These are phyloP conservation scores for Drosophila anomalata DNA, from an alignment of 2,888 invertebrate species.

Conservation along the genomic window DNA sequence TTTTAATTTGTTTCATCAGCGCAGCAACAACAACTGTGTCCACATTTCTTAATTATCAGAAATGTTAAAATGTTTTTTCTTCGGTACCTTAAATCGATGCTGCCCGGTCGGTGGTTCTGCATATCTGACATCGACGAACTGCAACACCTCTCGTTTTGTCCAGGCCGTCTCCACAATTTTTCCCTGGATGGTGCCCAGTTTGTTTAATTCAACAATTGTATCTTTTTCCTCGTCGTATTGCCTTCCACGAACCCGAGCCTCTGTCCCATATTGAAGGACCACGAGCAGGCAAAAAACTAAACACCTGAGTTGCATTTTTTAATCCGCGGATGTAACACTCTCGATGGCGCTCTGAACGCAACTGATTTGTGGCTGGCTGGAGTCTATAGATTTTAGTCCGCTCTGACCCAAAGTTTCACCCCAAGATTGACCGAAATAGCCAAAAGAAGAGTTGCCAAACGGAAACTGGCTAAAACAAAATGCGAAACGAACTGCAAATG, in stretches of 20 bases:
- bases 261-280: slow-evolving; percentile 5
- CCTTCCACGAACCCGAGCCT: slow-evolving; percentile 41
- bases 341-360: slow-evolving; percentile 52
- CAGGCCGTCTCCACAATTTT: slow-evolving; percentile 78
- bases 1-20: background rate
- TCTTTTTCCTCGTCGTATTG: slow-evolving; percentile 73
- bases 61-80: background rate
- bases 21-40: background rate
- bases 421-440: slow-evolving; percentile 40
- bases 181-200: slow-evolving; percentile 77
- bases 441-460: slow-evolving; percentile 51
- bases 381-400: slow-evolving; percentile 53
- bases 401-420: slow-evolving; percentile 65
- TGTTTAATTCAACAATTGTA: slow-evolving; percentile 77
- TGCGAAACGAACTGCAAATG: slow-evolving; percentile 43
- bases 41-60: background rate
- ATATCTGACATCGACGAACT: slow-evolving; percentile 82
- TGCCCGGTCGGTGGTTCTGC: slow-evolving; percentile 81
- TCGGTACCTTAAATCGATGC: slow-evolving; percentile 80
- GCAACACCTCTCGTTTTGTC: slow-evolving; percentile 77
- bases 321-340: slow-evolving; percentile 41
- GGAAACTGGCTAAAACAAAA: slow-evolving; percentile 46
- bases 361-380: slow-evolving; percentile 50
- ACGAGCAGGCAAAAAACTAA: slow-evolving; percentile 9
- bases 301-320: slow-evolving; percentile 43